phyloP scores from a whole-genome alignment of 2,113 vertebrate species.

The Esox niger region DNA sequence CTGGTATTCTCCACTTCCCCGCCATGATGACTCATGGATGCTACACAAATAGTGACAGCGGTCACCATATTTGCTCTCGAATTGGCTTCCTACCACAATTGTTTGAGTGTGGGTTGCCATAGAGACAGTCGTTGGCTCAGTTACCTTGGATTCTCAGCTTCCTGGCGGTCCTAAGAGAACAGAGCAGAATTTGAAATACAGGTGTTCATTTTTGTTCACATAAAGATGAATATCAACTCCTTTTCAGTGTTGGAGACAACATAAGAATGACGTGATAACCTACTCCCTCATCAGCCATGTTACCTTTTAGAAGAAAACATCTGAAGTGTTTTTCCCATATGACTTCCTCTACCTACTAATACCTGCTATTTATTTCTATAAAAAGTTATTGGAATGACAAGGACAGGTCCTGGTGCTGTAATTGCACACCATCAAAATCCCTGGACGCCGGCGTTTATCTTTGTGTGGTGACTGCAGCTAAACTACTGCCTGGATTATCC shows the following conservation, averaged over 20 bases:
- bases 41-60: constrained; percentile 9
- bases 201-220: neutral
- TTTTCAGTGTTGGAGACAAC: neutral
- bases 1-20: constrained; percentile 15
- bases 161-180: constrained; percentile 26
- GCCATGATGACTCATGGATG: constrained; percentile 18
- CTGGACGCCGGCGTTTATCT: neutral
- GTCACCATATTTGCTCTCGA: constrained; percentile 26
- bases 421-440: neutral
- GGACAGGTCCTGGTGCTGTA: neutral
- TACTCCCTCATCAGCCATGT: neutral
- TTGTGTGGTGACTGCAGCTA: neutral
- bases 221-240: neutral
- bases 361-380: too few relatives aligned
- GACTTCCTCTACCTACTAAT: too few relatives aligned
- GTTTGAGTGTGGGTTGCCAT: constrained; percentile 45
- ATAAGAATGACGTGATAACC: neutral
- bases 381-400: neutral
- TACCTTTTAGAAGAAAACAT: neutral
- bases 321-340: neutral
- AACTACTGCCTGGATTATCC: constrained; percentile 7
- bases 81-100: constrained; percentile 29
- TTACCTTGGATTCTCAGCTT: constrained; percentile 28
- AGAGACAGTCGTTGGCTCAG: constrained; percentile 27
- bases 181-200: neutral